Evolutionary conservation across 1,140 invertebrate species (phyloP).

Genomic region (Neuroterus valhalla): DNA sequence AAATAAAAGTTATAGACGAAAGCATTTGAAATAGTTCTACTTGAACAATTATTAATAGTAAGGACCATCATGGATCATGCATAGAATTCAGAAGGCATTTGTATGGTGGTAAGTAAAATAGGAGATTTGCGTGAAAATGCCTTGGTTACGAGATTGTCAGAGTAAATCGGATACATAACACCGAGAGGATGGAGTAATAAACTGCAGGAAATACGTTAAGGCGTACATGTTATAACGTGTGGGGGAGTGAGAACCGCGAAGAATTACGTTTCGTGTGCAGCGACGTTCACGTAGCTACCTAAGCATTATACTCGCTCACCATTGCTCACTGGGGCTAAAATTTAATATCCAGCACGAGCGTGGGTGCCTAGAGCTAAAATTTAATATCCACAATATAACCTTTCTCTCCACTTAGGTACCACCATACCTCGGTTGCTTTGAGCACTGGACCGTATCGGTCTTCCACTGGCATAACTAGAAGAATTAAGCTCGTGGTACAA

Average conservation of each 20-base stretch:
- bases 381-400: constrained; percentile 65
- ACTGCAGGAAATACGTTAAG: constrained; percentile 43
- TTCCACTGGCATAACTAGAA: constrained; percentile 20
- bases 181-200: constrained; percentile 42
- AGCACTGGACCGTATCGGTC: constrained; percentile 16
- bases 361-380: constrained; percentile 56
- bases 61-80: not conserved
- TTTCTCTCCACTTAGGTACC: constrained; percentile 39
- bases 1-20: too few relatives aligned
- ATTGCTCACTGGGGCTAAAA: constrained; percentile 62
- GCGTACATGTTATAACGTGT: constrained; percentile 38
- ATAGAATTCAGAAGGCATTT: not conserved
- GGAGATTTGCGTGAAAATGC: not conserved
- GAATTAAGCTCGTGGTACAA: constrained; percentile 23
- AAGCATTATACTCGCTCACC: constrained; percentile 55
- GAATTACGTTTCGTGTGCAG: constrained; percentile 53
- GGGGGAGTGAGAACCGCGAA: constrained; percentile 47
- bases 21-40: not conserved
- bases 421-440: constrained; percentile 8
- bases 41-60: not conserved
- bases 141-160: constrained; percentile 9
- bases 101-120: not conserved
- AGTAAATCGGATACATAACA: constrained; percentile 15
- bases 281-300: constrained; percentile 51
- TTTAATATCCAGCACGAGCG: constrained; percentile 62